phyloP scores from a whole-genome alignment of 1,140 invertebrate genomes.

The Ruditapes philippinarum region DNA sequence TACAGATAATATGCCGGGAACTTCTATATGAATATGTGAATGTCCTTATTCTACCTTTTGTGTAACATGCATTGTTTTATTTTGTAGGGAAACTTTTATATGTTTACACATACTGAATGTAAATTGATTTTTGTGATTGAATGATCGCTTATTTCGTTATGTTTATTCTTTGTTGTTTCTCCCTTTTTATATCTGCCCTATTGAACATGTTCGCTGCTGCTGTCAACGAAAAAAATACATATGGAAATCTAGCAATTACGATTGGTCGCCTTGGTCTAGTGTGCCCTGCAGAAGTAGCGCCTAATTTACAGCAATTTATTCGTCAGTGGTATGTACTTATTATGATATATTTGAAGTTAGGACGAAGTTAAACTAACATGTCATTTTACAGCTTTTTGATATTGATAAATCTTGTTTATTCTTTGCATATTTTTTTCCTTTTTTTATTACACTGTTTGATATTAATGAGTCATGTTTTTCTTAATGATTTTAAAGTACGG shows the following conservation, averaged over 20 bases:
- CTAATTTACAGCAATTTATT: slow-evolving; percentile 99
- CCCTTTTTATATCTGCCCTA: slow-evolving; percentile 86
- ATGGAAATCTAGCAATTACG: slow-evolving; percentile 96
- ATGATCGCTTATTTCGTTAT: slow-evolving; percentile 59
- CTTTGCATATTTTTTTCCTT: no score
- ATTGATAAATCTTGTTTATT: no score
- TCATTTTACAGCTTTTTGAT: no score
- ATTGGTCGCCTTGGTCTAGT: slow-evolving; percentile 99
- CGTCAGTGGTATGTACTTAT: slow-evolving; percentile 97
- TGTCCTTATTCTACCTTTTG: neutral
- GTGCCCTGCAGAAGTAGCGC: slow-evolving; percentile 99
- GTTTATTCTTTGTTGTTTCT: slow-evolving; percentile 85
- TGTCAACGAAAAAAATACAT: slow-evolving; percentile 13
- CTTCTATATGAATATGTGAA: neutral
- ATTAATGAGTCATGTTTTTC: no score
- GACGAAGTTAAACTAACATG: no score
- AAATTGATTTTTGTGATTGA: slow-evolving; percentile 18
- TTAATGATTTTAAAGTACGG: no score
- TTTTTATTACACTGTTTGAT: no score
- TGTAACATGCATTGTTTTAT: slow-evolving; percentile 32
- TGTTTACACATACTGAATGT: slow-evolving; percentile 38
- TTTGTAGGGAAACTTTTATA: slow-evolving; percentile 4
- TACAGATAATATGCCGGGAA: neutral
- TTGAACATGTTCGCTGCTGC: slow-evolving; percentile 52
- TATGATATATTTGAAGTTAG: slow-evolving; percentile 76